Conservation (phyloP, 1,140 invertebrate species). For the Scaptomyza montana region DNA sequence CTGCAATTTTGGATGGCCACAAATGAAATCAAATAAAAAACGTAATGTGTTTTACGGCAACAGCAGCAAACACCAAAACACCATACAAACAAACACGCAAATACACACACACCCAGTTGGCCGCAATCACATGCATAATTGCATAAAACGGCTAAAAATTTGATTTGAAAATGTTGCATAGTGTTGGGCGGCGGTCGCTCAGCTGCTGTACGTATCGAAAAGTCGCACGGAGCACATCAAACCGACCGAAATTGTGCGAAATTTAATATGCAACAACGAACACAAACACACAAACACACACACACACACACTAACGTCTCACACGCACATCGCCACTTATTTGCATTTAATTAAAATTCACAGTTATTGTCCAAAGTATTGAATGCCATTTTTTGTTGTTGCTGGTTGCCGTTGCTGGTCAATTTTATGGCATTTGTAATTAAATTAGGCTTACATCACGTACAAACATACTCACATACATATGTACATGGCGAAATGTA, state of each 20-base stretch:
- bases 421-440: slow-evolving; percentile 71
- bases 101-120: slow-evolving; percentile 13
- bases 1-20: slow-evolving; percentile 50
- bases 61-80: neutral
- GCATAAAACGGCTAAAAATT: slow-evolving; percentile 75
- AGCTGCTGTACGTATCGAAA: slow-evolving; percentile 56
- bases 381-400: slow-evolving; percentile 32
- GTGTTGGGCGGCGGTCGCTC: slow-evolving; percentile 45
- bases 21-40: slow-evolving; percentile 58
- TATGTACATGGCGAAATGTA: slow-evolving; percentile 25
- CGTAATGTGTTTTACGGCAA: slow-evolving; percentile 23
- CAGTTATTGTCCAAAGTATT: slow-evolving; percentile 74
- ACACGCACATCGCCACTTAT: slow-evolving; percentile 49
- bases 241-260: slow-evolving; percentile 57
- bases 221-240: slow-evolving; percentile 73
- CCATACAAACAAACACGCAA: slow-evolving; percentile 23
- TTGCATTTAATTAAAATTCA: slow-evolving; percentile 79
- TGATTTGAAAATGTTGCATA: slow-evolving; percentile 74
- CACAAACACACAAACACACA: slow-evolving; percentile 15
- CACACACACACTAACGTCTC: slow-evolving; percentile 24
- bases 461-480: neutral
- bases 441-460: slow-evolving; percentile 69
- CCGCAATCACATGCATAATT: slow-evolving; percentile 80
- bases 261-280: slow-evolving; percentile 74
- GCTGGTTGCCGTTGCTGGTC: slow-evolving; percentile 29